Evolutionary conservation across 2,797 vertebrate genomes (phyloP), one percentile per base, ranked within the genome.

Genomic region (Bovichtus diacanthus): DNA sequence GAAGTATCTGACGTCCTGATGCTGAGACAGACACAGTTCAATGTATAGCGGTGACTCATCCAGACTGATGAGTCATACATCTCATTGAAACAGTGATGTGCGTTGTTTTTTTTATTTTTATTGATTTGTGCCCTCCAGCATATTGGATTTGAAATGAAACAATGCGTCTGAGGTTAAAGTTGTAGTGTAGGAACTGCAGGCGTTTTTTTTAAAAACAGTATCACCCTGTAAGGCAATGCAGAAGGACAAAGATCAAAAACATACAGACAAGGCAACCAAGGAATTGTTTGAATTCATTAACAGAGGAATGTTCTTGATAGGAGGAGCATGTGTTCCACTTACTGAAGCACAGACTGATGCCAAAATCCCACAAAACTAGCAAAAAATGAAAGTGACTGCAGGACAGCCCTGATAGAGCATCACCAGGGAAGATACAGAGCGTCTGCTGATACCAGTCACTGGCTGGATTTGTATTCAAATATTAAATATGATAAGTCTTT

Each of bases 61-160:
- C 7, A 38, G 2, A 8, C 34, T 19, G 23, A 51, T 78, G 27
- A 66, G 15, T 76, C 56, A 54, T 38, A 44, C 0, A 0, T 34
- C 19, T 61, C 21, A 44, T 74, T 61, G 34, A 55, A 74, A 54
- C 34, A 47, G 61, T 34, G 41, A 60, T 55, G 11, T 39, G 10
- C 38, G 9, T 43, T 58, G n/a, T n/a, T n/a, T n/a, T n/a, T n/a
- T n/a, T 38, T n/a, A n/a, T 29, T 18, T 12, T 43, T 10, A 46
- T 81, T 71, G 60, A 65, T 66, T 44, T 72, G n/a, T 5, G 53
- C 41, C 49, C 25, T 47, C 5, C 9, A 21, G n/a, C 44, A 21
- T n/a, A 53, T 73, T 58, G 58, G 51, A 72, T 44, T 55, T 41
- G 11, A 47, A 72, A 69, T 63, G 2, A 58, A 59, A 58, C n/a